Percentiles rank a stretch among this genome's conserved stretches.
These are phyloP conservation scores for Enteromius viviparus DNA, from an alignment of 2,797 vertebrate species.

Conservation along the genomic window DNA sequence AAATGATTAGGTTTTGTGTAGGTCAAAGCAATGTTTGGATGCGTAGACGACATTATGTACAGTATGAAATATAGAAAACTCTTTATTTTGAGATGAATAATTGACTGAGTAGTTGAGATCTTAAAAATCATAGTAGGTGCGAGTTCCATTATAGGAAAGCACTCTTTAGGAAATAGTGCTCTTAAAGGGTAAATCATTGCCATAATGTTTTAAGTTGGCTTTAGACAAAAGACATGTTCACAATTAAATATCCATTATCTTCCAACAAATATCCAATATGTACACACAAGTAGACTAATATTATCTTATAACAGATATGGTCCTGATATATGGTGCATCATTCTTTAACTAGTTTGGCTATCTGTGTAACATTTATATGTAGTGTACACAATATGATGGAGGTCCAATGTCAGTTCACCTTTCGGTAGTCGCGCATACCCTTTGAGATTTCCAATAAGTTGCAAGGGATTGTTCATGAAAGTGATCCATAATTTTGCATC, in stretches of 20 bases:
- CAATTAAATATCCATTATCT: slow-evolving; percentile 1
- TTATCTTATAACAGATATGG: not conserved
- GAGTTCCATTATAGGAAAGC: not conserved
- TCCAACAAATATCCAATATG: not conserved
- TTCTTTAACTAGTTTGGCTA: slow-evolving; percentile 7
- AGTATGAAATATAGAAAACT: slow-evolving; percentile 5
- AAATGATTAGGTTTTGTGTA: not conserved
- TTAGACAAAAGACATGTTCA: slow-evolving; percentile 1
- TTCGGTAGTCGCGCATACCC: not conserved
- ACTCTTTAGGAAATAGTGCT: not conserved
- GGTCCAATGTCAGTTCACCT: not conserved
- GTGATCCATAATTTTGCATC: not conserved
- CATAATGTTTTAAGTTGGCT: not conserved
- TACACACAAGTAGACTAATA: not conserved
- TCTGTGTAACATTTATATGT: not conserved
- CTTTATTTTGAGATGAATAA: slow-evolving; percentile 3
- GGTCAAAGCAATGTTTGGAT: slow-evolving; percentile 1
- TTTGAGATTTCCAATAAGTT: not conserved
- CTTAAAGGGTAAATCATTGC: not conserved
- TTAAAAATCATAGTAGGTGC: not conserved
- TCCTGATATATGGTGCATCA: not conserved
- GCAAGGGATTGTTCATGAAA: not conserved
- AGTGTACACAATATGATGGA: not conserved
- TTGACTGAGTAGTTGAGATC: not conserved
- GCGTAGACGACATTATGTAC: not conserved